Base-by-base conservation (phyloP, 2,113 vertebrate species). In the Perca flavescens region DNA sequence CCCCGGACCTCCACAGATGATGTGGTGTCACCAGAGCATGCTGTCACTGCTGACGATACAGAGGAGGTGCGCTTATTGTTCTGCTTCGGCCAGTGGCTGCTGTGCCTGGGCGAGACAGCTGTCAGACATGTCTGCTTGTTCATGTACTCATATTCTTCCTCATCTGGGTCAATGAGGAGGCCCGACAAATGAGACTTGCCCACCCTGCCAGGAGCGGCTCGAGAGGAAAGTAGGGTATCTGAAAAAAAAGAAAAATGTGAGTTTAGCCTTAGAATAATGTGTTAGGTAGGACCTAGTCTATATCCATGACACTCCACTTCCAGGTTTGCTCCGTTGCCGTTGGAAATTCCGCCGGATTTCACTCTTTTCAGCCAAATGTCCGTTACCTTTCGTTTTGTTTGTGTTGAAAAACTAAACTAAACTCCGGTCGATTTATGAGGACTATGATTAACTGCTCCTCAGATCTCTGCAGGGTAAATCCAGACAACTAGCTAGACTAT, bases 121-220 rank as follows among this genome's bases (percentile, higher is more conserved):
- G 83, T 78, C 62, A 85, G 62, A 50, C 64, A 77, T 6, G 62
- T 72, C 87, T 93, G 92, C 87, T 94, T 95, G 92, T 97, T 97
- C 95, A 97, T 97, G 75, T 97, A 97, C 86, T 97, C 97, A 17
- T 98, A 97, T 66, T 97, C 96, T 22, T 97, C 96, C 22, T 89
- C 68, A 17, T 91, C 88, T n/a, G 86, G 80, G n/a, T 91, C 81
- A 0, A 89, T 88, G 76, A 93, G 57, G 46, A 89, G 82, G 43
- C 86, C 80, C 0, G 79, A 77, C 0, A 91, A 92, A 25, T 74
- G 89, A 76, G 89, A 90, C 49, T 79, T 91, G 43, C 85, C 81
- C 28, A 89, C 83, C 72, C 92, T 94, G 76, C 88, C 75, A 25
- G 92, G 84, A 21, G 82, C 86, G n/a, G 86, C 93, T 74, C 90